Evolutionary conservation across 2,888 invertebrate genomes (phyloP), one percentile per base, ranked within the genome.

Genomic region (Heliconius charithonia): DNA sequence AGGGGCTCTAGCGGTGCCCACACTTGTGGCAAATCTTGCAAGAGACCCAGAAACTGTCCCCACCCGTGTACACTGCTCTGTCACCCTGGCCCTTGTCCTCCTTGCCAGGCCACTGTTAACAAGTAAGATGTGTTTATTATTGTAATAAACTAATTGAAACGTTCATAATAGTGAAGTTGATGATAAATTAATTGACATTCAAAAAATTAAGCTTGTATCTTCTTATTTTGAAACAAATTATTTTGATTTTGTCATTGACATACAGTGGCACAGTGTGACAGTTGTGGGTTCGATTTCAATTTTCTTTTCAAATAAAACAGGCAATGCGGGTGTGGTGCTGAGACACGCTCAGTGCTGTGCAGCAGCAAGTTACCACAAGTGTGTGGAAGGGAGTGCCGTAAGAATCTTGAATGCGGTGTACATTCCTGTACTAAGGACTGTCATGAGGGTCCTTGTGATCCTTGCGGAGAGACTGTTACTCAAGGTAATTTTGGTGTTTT

Each of bases 41-140:
- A 96, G n/a, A 96, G 96, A 19, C 85, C 95, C 83, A 88, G 96
- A 88, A 84, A 91, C 80, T 96, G 96, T 87, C 90, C 95, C 1
- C 97, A 97, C 86, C 96, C 96, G 0, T 98, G 98, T 90, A 97
- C 96, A 19, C 92, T 98, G 84, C 95, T 97, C 0, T 99, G 99
- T 88, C 99, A 99, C 90, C 99, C 99, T 0, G 99, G 99, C 0
- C 98, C 99, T 0, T 99, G 99, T 91, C 98, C 98, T 3, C 97
- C 97, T 0, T 99, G 99, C 86, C 96, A 96, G 83, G 97, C 97
- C 2, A 97, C 97, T 85, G 96, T 98, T 22, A 94, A 91, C 77
- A 96, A 96, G 94, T 95, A 85, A 83, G 87, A 85, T 45, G 59
- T 66, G 16, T 19, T 74, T 65, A 25, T 51, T 51, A 51, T 51